A percentile compares a stretch with the other conserved stretches of the same genome.
phyloP scores from a whole-genome alignment of 2,797 vertebrate species.

The Halcyon smyrnensis region DNA sequence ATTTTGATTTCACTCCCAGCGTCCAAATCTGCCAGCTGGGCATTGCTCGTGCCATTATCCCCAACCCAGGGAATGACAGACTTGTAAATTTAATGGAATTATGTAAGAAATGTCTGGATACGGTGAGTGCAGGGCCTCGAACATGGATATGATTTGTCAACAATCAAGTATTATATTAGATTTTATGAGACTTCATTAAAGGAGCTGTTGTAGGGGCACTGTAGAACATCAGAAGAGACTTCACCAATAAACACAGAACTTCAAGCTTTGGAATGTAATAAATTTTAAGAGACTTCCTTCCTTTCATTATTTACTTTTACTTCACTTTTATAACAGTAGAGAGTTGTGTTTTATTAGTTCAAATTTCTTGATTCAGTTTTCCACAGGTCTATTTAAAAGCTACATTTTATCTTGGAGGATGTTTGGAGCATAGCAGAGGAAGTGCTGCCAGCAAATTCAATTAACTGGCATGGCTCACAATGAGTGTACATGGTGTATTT shows the following conservation, averaged over 20 bases:
- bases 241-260: conserved; percentile 83
- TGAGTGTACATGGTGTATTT: conserved; percentile 64
- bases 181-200: conserved; percentile 93
- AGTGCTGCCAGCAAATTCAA: conserved; percentile 83
- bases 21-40: conserved; percentile 49
- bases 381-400: conserved; percentile 82
- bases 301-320: conserved; percentile 90
- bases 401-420: conserved; percentile 81
- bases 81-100: conserved; percentile 47
- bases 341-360: conserved; percentile 85
- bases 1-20: conserved; percentile 36
- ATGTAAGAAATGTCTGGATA: conserved; percentile 71
- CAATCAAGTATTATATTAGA: conserved; percentile 86
- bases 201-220: conserved; percentile 83
- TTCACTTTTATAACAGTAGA: conserved; percentile 83
- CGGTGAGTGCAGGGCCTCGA: conserved; percentile 38
- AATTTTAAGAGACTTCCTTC: conserved; percentile 92
- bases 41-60: conserved; percentile 32
- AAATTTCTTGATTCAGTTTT: conserved; percentile 84
- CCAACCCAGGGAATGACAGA: neutral
- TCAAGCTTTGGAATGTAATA: conserved; percentile 90
- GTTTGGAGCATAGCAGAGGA: conserved; percentile 79
- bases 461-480: conserved; percentile 80
- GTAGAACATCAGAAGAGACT: conserved; percentile 91
- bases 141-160: conserved; percentile 82